phyloP scores from a whole-genome alignment of 2,888 invertebrate species.

The Hypselothyrea guttata region DNA sequence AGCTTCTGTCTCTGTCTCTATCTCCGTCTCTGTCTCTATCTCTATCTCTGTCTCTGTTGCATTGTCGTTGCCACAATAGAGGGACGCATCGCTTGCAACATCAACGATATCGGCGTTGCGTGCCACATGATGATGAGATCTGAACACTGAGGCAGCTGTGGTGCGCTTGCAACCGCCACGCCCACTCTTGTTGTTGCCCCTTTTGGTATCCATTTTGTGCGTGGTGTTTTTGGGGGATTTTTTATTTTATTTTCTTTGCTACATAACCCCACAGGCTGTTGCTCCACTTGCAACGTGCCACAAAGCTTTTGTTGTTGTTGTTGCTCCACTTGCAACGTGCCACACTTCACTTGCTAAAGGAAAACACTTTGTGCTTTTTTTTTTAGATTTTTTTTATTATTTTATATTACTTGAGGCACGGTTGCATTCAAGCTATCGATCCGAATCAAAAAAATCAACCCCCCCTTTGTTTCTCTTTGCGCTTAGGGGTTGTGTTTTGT shows the following conservation, averaged over 20 bases:
- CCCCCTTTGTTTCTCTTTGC: slow-evolving; percentile 28
- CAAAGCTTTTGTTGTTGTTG: slow-evolving; percentile 16
- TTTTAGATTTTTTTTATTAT: neutral
- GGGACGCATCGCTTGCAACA: slow-evolving; percentile 81
- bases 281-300: neutral
- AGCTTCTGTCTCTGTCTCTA: slow-evolving; percentile 8
- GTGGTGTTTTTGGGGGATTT: neutral
- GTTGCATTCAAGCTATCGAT: slow-evolving; percentile 68
- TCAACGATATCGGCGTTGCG: slow-evolving; percentile 79
- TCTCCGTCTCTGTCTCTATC: slow-evolving; percentile 13
- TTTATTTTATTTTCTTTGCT: too few species aligned
- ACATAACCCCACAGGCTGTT: neutral
- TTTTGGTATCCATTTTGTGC: slow-evolving; percentile 66
- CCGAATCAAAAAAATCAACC: slow-evolving; percentile 55
- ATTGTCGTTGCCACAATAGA: slow-evolving; percentile 75
- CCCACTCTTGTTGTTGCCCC: slow-evolving; percentile 6
- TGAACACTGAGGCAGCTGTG: slow-evolving; percentile 65
- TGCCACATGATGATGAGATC: slow-evolving; percentile 67
- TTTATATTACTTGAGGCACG: slow-evolving; percentile 53
- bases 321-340: slow-evolving; percentile 45
- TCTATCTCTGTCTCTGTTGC: slow-evolving; percentile 32
- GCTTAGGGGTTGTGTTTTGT: slow-evolving; percentile 26
- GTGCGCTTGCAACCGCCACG: slow-evolving; percentile 56
- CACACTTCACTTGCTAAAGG: slow-evolving; percentile 25
- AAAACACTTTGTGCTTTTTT: slow-evolving; percentile 31